These are phyloP conservation scores for Cuniculus paca DNA, from an alignment of 2,797 vertebrate genomes.

Conservation along the genomic window DNA sequence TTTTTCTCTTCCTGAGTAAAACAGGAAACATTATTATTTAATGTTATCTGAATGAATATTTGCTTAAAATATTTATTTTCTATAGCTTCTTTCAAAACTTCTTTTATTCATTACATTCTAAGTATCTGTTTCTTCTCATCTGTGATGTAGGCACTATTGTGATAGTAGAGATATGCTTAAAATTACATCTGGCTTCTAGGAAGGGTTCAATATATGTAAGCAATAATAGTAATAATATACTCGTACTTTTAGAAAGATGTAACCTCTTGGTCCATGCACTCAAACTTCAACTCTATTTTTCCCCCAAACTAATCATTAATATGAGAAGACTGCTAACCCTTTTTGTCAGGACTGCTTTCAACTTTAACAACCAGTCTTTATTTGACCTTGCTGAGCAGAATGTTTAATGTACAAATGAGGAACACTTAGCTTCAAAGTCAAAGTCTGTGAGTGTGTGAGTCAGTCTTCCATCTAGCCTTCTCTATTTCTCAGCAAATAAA, in stretches of 20 bases:
- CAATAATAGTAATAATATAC: neutral
- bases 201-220: neutral
- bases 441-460: neutral
- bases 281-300: neutral
- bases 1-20: neutral
- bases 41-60: neutral
- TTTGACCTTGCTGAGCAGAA: slow-evolving; percentile 11
- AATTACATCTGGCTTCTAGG: neutral
- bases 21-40: neutral
- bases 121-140: neutral
- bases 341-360: neutral
- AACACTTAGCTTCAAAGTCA: slow-evolving; percentile 6
- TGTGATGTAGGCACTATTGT: neutral
- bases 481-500: slow-evolving; percentile 45
- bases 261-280: neutral
- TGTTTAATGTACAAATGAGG: slow-evolving; percentile 4
- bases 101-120: neutral
- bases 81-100: neutral
- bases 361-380: neutral
- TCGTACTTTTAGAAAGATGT: neutral
- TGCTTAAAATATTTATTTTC: neutral
- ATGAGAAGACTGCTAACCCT: neutral
- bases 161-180: neutral
- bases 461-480: slow-evolving; percentile 1
- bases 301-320: neutral